Conservation (phyloP, 1,140 invertebrate genomes). For the Ceratina australensis region DNA sequence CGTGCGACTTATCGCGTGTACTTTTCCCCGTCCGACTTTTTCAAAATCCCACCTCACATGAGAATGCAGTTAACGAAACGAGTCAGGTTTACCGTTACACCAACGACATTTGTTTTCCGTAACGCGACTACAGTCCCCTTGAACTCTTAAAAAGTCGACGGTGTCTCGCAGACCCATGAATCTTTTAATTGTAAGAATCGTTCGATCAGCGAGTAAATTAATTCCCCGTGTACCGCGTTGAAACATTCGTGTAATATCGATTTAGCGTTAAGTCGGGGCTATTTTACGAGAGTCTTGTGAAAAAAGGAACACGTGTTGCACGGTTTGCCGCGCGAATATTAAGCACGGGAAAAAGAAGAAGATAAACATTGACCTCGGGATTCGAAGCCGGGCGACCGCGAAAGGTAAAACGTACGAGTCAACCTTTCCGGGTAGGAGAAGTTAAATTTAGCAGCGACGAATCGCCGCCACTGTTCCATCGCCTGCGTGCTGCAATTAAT, state of each 20-base stretch:
- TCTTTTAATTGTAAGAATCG: too few species aligned
- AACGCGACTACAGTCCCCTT: neutral
- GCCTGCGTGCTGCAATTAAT: neutral
- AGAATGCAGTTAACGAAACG: constrained; percentile 40
- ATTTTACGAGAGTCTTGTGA: neutral
- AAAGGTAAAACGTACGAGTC: neutral
- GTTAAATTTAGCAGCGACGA: constrained; percentile 18
- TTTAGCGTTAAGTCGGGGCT: too few species aligned
- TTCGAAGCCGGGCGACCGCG: constrained; percentile 1
- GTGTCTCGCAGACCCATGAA: too few species aligned
- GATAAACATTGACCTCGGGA: constrained; percentile 30
- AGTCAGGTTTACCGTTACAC: constrained; percentile 28
- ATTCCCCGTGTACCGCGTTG: too few species aligned
- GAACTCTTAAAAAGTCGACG: neutral
- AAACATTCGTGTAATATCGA: too few species aligned
- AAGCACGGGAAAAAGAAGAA: neutral
- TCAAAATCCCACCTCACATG: constrained; percentile 32
- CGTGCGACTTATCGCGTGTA: constrained; percentile 34
- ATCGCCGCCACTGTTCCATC: neutral
- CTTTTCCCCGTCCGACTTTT: constrained; percentile 38
- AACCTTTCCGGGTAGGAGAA: constrained; percentile 7
- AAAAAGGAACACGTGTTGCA: neutral
- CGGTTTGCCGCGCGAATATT: neutral
- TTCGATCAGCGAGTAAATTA: too few species aligned
- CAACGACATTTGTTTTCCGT: constrained; percentile 5